Percentiles rank a stretch among this genome's conserved stretches.
Evolutionary conservation across 2,113 vertebrate species (phyloP).

Genomic region (Phylloscopus trochiloides): DNA sequence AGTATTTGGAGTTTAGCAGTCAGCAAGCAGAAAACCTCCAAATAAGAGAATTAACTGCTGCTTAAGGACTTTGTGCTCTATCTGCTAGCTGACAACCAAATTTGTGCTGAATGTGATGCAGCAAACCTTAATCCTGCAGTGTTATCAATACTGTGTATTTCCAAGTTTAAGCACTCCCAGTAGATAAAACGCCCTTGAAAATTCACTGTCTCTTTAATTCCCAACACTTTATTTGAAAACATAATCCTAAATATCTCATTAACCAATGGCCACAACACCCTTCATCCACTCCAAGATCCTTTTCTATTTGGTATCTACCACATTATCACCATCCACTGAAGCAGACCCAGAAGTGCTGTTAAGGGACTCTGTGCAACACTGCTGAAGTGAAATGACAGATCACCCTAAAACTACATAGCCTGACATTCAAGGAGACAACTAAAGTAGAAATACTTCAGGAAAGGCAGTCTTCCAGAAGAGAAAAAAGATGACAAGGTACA

Average conservation of each 20-base stretch:
- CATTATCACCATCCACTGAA: not conserved
- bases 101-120: not conserved
- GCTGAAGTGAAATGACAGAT: not conserved
- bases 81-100: not conserved
- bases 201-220: not conserved
- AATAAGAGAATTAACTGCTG: not conserved
- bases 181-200: constrained; percentile 5
- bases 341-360: not conserved
- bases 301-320: not conserved
- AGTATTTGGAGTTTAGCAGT: not conserved
- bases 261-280: not conserved
- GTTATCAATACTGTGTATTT: not conserved
- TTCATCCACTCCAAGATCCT: not conserved
- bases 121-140: constrained; percentile 15
- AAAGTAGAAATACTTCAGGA: not conserved
- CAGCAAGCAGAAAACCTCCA: not conserved
- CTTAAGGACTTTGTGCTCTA: not conserved
- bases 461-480: not conserved
- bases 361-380: not conserved
- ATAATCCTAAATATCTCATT: not conserved
- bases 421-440: not conserved
- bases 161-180: not conserved
- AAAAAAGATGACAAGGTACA: not conserved
- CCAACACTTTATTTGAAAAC: not conserved
- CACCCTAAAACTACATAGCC: not conserved